phyloP scores from a whole-genome alignment of 1,140 invertebrate genomes.

The Hydropsyche tenuis region DNA sequence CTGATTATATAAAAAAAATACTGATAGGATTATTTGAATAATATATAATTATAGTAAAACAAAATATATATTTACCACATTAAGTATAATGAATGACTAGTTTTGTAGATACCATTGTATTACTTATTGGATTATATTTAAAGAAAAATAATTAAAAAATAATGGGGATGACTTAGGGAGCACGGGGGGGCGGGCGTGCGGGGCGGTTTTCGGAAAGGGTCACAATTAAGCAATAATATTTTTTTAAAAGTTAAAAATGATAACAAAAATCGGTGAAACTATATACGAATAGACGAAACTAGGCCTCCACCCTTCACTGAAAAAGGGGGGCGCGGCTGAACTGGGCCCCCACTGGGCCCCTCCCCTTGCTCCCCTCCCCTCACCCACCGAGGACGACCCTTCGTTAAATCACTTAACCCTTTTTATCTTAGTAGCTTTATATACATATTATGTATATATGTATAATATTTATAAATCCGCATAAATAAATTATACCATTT shows the following conservation, averaged over 20 bases:
- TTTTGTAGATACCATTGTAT: constrained; percentile 45
- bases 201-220: constrained; percentile 29
- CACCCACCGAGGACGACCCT: constrained; percentile 32
- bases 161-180: constrained; percentile 2
- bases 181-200: not conserved
- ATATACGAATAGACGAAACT: not conserved
- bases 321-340: not conserved
- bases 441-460: constrained; percentile 6
- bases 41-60: constrained; percentile 31
- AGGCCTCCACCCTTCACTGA: constrained; percentile 8
- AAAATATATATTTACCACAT: constrained; percentile 44
- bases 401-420: constrained; percentile 43
- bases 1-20: constrained; percentile 38
- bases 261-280: not conserved
- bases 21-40: constrained; percentile 44
- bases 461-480: constrained; percentile 38
- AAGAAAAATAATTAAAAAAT: not conserved
- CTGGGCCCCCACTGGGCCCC: constrained; percentile 20
- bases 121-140: constrained; percentile 19
- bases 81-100: constrained; percentile 49
- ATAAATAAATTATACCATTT: constrained; percentile 47
- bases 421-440: constrained; percentile 48
- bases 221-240: constrained; percentile 47
- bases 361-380: constrained; percentile 25
- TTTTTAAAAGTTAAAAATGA: constrained; percentile 36